A percentile compares a stretch with the other conserved stretches of the same genome.
phyloP scores from a whole-genome alignment of 2,797 vertebrate species.

The Leontopithecus rosalia region DNA sequence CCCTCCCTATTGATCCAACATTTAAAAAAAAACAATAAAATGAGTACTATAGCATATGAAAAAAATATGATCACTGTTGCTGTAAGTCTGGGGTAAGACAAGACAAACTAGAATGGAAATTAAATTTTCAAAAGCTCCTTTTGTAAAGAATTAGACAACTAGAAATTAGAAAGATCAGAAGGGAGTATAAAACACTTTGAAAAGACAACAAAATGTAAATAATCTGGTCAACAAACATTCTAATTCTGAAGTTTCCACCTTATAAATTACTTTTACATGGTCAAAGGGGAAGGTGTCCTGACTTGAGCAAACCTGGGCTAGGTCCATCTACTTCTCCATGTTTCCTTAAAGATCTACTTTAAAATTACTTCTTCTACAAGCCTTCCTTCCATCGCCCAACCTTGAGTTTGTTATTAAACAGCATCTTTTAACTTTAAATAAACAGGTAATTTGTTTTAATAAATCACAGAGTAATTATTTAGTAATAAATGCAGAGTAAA shows the following conservation, averaged over 20 bases:
- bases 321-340: background rate
- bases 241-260: background rate
- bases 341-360: background rate
- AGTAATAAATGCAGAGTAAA: background rate
- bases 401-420: background rate
- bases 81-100: background rate
- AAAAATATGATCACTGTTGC: background rate
- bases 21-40: background rate
- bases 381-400: background rate
- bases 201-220: background rate
- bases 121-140: conserved; percentile 17
- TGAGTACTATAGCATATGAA: background rate
- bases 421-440: background rate
- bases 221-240: background rate
- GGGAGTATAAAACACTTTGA: background rate
- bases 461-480: background rate
- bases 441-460: conserved; percentile 6
- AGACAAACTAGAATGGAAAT: background rate
- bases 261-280: background rate
- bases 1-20: background rate
- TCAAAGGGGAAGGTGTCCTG: background rate
- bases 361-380: background rate
- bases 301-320: background rate
- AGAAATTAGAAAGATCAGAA: background rate
- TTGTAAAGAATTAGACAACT: background rate